phyloP scores from a whole-genome alignment of 2,113 vertebrate genomes.

The Pedetes capensis region DNA sequence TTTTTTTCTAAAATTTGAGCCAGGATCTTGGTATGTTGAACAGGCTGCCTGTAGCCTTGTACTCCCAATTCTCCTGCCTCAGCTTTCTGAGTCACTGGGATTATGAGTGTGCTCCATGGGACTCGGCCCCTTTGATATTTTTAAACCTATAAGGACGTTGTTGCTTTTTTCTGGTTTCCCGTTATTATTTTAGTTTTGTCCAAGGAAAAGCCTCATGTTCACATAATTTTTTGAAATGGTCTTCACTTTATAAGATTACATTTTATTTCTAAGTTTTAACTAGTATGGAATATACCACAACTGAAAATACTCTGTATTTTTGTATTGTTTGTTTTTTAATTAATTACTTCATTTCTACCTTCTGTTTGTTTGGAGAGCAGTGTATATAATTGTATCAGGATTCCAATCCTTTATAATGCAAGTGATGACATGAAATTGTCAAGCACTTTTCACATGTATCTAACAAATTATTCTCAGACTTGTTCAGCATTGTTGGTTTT shows the following conservation, averaged over 20 bases:
- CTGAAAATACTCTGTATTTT: conserved; percentile 31
- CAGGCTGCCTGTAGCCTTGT: too few relatives aligned
- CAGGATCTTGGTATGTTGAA: too few relatives aligned
- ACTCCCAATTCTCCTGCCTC: too few relatives aligned
- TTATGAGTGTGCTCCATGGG: too few relatives aligned
- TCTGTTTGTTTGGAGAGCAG: conserved; percentile 16
- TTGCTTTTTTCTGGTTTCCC: neutral
- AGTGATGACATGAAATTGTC: conserved; percentile 65
- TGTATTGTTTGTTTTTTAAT: neutral
- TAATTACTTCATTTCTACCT: conserved; percentile 55
- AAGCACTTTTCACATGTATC: conserved; percentile 31
- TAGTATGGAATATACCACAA: neutral
- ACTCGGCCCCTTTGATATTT: neutral
- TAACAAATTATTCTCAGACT: conserved; percentile 59
- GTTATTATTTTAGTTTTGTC: conserved; percentile 1
- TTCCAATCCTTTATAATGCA: conserved; percentile 14
- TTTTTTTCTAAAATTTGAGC: too few relatives aligned
- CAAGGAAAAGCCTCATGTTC: neutral
- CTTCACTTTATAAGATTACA: neutral
- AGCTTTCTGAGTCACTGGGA: too few relatives aligned
- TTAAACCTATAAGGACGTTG: neutral
- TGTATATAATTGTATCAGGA: conserved; percentile 29
- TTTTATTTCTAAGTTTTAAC: conserved; percentile 25
- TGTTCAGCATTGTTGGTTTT: conserved; percentile 63
- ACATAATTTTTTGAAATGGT: neutral